Conservation (phyloP, 2,888 invertebrate species). For the Meteorus colon region DNA sequence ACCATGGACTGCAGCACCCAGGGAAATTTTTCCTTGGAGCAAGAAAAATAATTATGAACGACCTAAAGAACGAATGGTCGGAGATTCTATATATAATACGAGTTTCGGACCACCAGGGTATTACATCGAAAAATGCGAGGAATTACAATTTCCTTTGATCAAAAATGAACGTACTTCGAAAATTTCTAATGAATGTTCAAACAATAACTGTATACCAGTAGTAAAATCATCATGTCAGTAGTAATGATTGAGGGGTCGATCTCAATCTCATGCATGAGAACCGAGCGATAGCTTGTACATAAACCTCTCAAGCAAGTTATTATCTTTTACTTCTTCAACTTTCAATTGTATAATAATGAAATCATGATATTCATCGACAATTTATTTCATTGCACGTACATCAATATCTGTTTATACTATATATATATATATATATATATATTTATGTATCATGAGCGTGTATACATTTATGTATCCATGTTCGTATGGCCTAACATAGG, state of each 20-base stretch:
- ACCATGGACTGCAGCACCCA: slow-evolving; percentile 61
- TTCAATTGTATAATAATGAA: neutral
- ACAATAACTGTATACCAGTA: neutral
- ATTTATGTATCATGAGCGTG: neutral
- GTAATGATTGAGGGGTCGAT: neutral
- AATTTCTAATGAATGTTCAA: neutral
- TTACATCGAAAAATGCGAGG: slow-evolving; percentile 60
- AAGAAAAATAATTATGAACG: slow-evolving; percentile 59
- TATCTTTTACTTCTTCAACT: slow-evolving; percentile 39
- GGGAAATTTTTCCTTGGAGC: slow-evolving; percentile 65
- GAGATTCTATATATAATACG: slow-evolving; percentile 65
- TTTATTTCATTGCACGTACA: slow-evolving; percentile 60
- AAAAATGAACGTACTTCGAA: neutral
- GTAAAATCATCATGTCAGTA: neutral
- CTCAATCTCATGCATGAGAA: neutral
- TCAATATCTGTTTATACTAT: slow-evolving; percentile 48
- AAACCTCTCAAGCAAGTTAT: neutral
- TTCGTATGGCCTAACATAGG: neutral
- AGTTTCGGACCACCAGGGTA: slow-evolving; percentile 69
- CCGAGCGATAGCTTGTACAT: neutral
- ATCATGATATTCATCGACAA: slow-evolving; percentile 33
- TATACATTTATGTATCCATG: slow-evolving; percentile 31
- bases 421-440: slow-evolving; percentile 35
- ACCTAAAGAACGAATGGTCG: slow-evolving; percentile 62
- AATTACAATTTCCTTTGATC: neutral